phyloP scores from a whole-genome alignment of 1,140 invertebrate species.

The Anoplophora glabripennis region DNA sequence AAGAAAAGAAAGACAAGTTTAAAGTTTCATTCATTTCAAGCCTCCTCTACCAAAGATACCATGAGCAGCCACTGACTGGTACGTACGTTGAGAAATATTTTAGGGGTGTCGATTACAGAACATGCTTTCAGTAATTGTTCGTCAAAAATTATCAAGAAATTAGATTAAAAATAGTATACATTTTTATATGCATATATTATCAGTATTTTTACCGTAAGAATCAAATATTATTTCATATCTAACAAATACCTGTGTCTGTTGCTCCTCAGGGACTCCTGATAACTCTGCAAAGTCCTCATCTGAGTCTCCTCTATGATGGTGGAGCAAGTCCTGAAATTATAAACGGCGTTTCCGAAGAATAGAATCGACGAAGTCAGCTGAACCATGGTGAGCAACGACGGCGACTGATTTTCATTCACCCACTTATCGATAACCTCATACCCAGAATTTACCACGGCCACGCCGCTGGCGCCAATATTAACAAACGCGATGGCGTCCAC shows the following conservation, averaged over 20 bases:
- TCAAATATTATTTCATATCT: too few relatives aligned
- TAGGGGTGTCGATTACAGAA: background rate
- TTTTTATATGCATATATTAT: background rate
- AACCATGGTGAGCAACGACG: slow-evolving; percentile 39
- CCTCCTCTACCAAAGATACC: too few relatives aligned
- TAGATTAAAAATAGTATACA: background rate
- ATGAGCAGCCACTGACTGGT: background rate
- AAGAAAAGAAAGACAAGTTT: too few relatives aligned
- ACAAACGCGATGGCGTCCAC: slow-evolving; percentile 38
- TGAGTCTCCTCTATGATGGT: slow-evolving; percentile 47
- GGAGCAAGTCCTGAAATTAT: slow-evolving; percentile 42
- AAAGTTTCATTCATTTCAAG: too few relatives aligned
- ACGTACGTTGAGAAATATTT: background rate
- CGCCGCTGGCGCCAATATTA: slow-evolving; percentile 35
- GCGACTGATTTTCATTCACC: slow-evolving; percentile 29
- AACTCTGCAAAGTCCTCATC: slow-evolving; percentile 30
- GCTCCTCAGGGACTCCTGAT: slow-evolving; percentile 38
- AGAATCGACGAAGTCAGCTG: slow-evolving; percentile 47
- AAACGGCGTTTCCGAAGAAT: slow-evolving; percentile 48
- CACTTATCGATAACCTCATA: slow-evolving; percentile 37
- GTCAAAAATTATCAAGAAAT: background rate
- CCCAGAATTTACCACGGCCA: slow-evolving; percentile 34
- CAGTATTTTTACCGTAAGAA: background rate
- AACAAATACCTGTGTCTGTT: slow-evolving; percentile 40
- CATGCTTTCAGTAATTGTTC: too few relatives aligned